Conservation (phyloP, 2,113 vertebrate species). For the Mastomys coucha region DNA sequence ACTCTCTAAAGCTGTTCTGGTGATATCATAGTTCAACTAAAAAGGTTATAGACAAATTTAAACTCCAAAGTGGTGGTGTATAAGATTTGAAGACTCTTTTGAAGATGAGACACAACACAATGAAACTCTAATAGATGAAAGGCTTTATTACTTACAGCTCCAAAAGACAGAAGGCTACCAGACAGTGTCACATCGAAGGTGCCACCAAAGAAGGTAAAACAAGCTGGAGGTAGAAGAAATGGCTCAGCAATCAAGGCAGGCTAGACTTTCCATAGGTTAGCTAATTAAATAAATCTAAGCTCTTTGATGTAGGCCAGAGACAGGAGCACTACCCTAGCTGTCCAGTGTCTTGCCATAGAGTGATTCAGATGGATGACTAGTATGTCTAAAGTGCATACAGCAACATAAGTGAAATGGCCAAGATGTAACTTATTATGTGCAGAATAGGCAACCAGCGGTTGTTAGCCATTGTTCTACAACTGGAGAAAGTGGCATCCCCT, state of each 20-base stretch:
- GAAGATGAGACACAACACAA: constrained; percentile 35
- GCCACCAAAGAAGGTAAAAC: neutral
- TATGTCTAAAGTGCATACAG: neutral
- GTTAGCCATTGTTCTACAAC: neutral
- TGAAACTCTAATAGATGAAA: constrained; percentile 59
- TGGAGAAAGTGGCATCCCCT: neutral
- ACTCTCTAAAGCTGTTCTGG: constrained; percentile 46
- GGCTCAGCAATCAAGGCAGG: neutral
- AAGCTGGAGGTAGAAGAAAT: neutral
- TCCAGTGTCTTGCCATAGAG: neutral
- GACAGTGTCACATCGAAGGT: accelerated
- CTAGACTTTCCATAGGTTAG: neutral
- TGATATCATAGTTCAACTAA: constrained; percentile 53
- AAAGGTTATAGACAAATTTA: constrained; percentile 68
- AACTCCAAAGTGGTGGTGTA: constrained; percentile 60
- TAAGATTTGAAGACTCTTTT: constrained; percentile 60
- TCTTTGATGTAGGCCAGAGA: neutral
- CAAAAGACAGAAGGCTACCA: neutral
- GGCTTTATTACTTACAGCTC: constrained; percentile 19
- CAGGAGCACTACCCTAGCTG: neutral
- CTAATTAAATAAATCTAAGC: neutral
- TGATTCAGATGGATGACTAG: neutral
- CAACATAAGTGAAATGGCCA: neutral
- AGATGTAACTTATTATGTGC: neutral
- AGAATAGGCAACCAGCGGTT: neutral